These are phyloP conservation scores for Setophaga petechia DNA, from an alignment of 2,113 vertebrate genomes.

Conservation along the genomic window DNA sequence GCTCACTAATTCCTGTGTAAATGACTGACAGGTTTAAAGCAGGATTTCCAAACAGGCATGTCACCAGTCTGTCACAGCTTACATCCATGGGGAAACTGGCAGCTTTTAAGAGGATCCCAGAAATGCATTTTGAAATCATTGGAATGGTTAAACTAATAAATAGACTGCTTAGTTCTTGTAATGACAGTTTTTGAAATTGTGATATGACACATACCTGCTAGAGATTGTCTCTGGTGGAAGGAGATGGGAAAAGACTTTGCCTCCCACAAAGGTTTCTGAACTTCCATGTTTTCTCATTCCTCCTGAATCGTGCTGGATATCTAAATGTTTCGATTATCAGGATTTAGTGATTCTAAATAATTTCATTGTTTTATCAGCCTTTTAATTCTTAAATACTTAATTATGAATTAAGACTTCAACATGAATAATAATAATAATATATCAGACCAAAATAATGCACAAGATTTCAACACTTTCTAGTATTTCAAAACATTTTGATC, in stretches of 20 bases:
- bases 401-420: not conserved
- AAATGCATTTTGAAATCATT: not conserved
- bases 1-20: not conserved
- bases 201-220: not conserved
- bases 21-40: not conserved
- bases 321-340: not conserved
- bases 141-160: not conserved
- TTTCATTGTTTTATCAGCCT: not conserved
- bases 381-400: not conserved
- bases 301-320: not conserved
- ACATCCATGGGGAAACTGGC: not conserved
- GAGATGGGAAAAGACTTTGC: not conserved
- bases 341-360: not conserved
- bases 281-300: not conserved
- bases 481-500: not conserved
- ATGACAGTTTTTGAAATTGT: not conserved
- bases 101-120: not conserved
- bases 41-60: not conserved
- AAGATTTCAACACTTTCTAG: not conserved
- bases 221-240: not conserved
- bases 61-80: not conserved
- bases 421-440: not conserved
- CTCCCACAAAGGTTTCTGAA: not conserved
- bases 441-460: not conserved
- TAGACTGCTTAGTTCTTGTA: not conserved